A percentile compares a stretch with the other conserved stretches of the same genome.
Conservation (phyloP, 2,797 vertebrate species). For the Nasua narica region DNA sequence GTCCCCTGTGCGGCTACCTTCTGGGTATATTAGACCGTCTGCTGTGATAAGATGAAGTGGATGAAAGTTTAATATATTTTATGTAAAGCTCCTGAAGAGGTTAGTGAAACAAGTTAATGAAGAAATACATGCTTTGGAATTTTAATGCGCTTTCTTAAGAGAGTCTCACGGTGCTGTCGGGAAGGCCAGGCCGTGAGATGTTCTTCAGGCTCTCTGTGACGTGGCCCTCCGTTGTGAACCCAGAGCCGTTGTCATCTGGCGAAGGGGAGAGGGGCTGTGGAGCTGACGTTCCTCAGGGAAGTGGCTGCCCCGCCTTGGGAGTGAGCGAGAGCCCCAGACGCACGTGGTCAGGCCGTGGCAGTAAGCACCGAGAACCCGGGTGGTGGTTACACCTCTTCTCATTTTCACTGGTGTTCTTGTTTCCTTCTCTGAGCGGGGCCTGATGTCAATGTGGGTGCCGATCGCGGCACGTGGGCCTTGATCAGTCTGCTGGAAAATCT, state of each 20-base stretch:
- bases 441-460: slow-evolving; percentile 62
- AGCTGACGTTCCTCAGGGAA: slow-evolving; percentile 58
- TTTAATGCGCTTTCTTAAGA: not conserved
- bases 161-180: not conserved
- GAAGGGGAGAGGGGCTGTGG: not conserved
- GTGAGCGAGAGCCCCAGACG: slow-evolving; percentile 32
- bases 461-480: slow-evolving; percentile 63
- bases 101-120: not conserved
- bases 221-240: not conserved
- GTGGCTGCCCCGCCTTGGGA: slow-evolving; percentile 71
- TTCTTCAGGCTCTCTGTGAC: not conserved
- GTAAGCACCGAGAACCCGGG: slow-evolving; percentile 63
- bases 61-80: not conserved
- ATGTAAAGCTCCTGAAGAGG: not conserved
- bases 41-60: not conserved
- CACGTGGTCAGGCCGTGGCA: slow-evolving; percentile 71
- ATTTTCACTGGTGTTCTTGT: not conserved
- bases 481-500: not conserved
- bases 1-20: not conserved
- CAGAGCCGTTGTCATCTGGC: not conserved
- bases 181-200: not conserved
- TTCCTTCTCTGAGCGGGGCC: not conserved
- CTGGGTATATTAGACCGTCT: not conserved
- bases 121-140: not conserved
- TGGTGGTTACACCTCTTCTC: slow-evolving; percentile 62